phyloP scores from a whole-genome alignment of 2,113 vertebrate genomes.

The Beaufortia kweichowensis region DNA sequence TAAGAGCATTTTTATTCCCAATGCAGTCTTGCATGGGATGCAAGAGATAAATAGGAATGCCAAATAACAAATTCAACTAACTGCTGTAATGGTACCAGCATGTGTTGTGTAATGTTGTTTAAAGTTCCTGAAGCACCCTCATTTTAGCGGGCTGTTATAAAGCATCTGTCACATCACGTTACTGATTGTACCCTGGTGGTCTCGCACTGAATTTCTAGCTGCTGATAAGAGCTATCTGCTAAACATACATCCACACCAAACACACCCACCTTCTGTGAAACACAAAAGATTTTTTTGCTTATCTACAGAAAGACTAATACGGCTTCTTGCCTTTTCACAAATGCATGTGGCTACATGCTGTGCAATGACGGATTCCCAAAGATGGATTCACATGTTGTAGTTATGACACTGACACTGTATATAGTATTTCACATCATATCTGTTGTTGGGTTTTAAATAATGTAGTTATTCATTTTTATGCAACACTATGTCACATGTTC shows the following conservation, averaged over 20 bases:
- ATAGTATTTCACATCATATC: too few relatives aligned
- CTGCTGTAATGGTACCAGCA: conserved; percentile 6
- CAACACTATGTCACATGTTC: too few relatives aligned
- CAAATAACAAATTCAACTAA: neutral
- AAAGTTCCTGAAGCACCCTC: conserved; percentile 3
- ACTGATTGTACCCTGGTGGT: conserved; percentile 74
- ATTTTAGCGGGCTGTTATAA: conserved; percentile 36
- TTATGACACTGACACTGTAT: too few relatives aligned
- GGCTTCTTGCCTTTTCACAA: conserved; percentile 22
- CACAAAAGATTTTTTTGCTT: conserved; percentile 44
- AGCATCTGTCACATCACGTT: conserved; percentile 65
- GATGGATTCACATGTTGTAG: too few relatives aligned
- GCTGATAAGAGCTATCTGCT: conserved; percentile 74
- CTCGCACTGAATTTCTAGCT: conserved; percentile 67
- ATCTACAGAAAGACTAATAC: too few relatives aligned
- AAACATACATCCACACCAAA: conserved; percentile 52
- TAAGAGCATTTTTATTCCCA: too few relatives aligned
- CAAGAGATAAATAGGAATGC: neutral
- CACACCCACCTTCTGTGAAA: neutral
- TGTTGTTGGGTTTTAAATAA: too few relatives aligned
- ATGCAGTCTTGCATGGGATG: too few relatives aligned
- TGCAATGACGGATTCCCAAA: neutral
- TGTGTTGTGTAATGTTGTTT: neutral
- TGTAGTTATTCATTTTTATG: too few relatives aligned
- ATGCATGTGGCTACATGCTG: conserved; percentile 45